Evolutionary conservation across 2,888 invertebrate species (phyloP), one percentile per base, ranked within the genome.

Genomic region (Deilephila elpenor): DNA sequence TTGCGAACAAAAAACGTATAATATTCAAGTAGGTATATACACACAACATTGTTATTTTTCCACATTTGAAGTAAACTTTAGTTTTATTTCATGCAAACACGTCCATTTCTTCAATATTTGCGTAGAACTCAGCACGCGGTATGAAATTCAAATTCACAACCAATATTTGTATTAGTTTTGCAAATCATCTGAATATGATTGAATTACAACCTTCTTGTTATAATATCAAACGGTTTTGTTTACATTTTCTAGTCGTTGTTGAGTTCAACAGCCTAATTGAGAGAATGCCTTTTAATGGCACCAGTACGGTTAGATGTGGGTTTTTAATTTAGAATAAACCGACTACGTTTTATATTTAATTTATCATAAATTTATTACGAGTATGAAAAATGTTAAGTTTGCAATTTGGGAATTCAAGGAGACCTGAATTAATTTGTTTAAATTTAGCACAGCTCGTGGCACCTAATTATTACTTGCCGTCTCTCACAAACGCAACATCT

Each of bases 41-140:
- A 62, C 62, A 34, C 11, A 17, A 5, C 20, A 37, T 19, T n/a
- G 37, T 34, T 17, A 34, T 61, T 61, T 37, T 32, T 19, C 17
- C 44, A 67, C 20, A 67, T 20, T 44, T 67, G 44, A 44, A 44
- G 51, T 51, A 67, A 67, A 67, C 67, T 51, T 3, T 67, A 44
- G 20, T 64, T 20, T 64, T 64, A 44, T 67, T 67, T 67, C 25
- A n/a, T 19, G 56, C 37, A 67, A 73, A 67, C 37, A 59, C 32
- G 20, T 37, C 19, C 20, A 75, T 70, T 71, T 71, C 71, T 74
- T 75, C 56, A 61, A 64, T 75, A 76, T 75, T 75, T 70, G 37
- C 70, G 59, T 74, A 77, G 62, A 76, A 72, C 74, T 74, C 67
- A 64, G 67, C 1, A n/a, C 60, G 29, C 73, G n/a, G 14, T 25